These are phyloP conservation scores for Diachasma alloeum DNA, from an alignment of 1,140 invertebrate species.

Conservation along the genomic window DNA sequence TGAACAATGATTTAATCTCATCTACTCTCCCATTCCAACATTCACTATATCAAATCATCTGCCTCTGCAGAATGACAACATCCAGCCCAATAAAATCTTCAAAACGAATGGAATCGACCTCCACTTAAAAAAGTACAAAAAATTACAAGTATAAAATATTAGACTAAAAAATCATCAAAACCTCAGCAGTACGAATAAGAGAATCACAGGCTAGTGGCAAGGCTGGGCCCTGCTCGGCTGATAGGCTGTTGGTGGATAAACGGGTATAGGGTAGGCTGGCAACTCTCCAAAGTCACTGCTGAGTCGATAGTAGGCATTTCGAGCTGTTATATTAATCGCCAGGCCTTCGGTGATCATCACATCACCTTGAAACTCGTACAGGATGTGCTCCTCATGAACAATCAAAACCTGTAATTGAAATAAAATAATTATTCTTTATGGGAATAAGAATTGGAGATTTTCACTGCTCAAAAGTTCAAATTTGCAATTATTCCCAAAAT, in stretches of 20 bases:
- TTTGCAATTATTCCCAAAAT: too few species aligned
- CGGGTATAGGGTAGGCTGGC: not conserved
- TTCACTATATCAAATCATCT: not conserved
- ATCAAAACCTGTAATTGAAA: slow-evolving; percentile 11
- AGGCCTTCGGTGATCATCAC: not conserved
- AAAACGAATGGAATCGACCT: not conserved
- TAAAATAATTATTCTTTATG: too few species aligned
- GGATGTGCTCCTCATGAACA: slow-evolving; percentile 13
- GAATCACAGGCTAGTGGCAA: not conserved
- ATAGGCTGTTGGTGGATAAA: not conserved
- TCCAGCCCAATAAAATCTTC: not conserved
- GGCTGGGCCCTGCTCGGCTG: not conserved
- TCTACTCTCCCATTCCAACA: not conserved
- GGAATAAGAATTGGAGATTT: too few species aligned
- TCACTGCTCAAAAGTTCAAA: too few species aligned
- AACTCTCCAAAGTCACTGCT: not conserved
- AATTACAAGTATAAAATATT: not conserved
- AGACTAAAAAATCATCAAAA: not conserved
- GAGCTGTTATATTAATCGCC: slow-evolving; percentile 17
- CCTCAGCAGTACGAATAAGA: not conserved
- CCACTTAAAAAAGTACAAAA: not conserved
- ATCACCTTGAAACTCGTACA: slow-evolving; percentile 13
- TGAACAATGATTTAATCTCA: not conserved
- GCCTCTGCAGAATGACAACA: not conserved
- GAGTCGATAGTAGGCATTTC: slow-evolving; percentile 12